Base-by-base conservation (phyloP, 2,797 vertebrate species). In the Sphenodon punctatus region DNA sequence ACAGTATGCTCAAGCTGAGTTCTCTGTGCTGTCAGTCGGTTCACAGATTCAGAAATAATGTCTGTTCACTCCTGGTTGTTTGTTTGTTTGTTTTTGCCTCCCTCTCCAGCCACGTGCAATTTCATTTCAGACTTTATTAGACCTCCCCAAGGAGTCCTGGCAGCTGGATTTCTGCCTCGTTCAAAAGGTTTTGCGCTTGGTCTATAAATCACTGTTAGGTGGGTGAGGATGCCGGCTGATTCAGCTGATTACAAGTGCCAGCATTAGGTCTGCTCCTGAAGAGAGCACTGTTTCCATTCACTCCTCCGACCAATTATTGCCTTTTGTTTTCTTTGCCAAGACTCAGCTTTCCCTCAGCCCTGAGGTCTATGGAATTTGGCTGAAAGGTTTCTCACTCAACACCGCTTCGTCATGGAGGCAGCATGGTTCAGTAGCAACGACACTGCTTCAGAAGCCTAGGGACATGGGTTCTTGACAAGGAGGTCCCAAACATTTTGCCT, bases 161-260 rank as follows among this genome's bases (percentile, higher is more conserved):
- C 39, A 80, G 51, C 56, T 60, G 38, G 84, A 76, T 19, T 48
- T 83, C 32, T 79, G 59, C 63, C 39, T 67, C 38, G 19, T 63
- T 51, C 32, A 67, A 69, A 61, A n/a, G 19, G 16, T 70, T 76
- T 68, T 48, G 20, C 20, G 72, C 78, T 73, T 14, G 4, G 61
- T 68, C 41, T 84, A 76, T 63, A 77, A 82, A 80, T 82, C 81
- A 71, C 53, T 78, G n/a, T 60, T 73, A 67, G 27, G n/a, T n/a
- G n/a, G n/a, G n/a, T n/a, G n/a, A n/a, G n/a, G n/a, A 27, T 56
- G 15, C 27, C 38, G 75, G 55, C 45, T 68, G 42, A 39, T 61
- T 66, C 69, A 59, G 51, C 9, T 51, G 36, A 68, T 43, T 43
- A 43, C 43, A 60, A 51, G 23, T 22, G 81, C 38, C 20, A 68